These are phyloP conservation scores for Spea multiplicata DNA, from an alignment of 2,113 vertebrate species.

Conservation along the genomic window DNA sequence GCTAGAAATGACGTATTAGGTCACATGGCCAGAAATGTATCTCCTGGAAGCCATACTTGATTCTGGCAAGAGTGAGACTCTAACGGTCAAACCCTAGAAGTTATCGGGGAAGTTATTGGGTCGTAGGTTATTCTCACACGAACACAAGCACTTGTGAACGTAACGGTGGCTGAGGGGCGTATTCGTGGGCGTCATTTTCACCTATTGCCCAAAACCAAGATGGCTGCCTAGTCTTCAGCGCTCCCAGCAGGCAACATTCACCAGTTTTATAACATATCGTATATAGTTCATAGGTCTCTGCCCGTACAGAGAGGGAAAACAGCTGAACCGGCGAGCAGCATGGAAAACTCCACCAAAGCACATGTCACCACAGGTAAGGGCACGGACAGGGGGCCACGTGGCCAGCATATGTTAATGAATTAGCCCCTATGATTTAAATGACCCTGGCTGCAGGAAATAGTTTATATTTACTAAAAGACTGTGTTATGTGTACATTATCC, in stretches of 20 bases:
- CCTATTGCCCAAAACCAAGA: slow-evolving; percentile 13
- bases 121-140: too few species aligned
- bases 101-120: too few species aligned
- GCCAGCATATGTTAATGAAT: too few species aligned
- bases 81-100: too few species aligned
- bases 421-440: too few species aligned
- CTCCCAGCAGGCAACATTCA: background rate
- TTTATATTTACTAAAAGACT: too few species aligned
- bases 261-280: slow-evolving; percentile 17
- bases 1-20: background rate
- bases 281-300: background rate
- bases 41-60: background rate
- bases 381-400: too few species aligned
- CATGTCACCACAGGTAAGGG: slow-evolving; percentile 10
- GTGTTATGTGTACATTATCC: too few species aligned
- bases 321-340: background rate
- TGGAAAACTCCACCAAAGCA: background rate
- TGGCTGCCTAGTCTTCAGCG: background rate
- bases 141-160: too few species aligned
- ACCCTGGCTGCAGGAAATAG: too few species aligned
- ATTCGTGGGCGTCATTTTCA: background rate
- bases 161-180: too few species aligned
- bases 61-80: background rate
- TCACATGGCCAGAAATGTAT: background rate
- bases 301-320: background rate